Base-by-base conservation (phyloP, 2,797 vertebrate genomes). In the Gallinago stenura region DNA sequence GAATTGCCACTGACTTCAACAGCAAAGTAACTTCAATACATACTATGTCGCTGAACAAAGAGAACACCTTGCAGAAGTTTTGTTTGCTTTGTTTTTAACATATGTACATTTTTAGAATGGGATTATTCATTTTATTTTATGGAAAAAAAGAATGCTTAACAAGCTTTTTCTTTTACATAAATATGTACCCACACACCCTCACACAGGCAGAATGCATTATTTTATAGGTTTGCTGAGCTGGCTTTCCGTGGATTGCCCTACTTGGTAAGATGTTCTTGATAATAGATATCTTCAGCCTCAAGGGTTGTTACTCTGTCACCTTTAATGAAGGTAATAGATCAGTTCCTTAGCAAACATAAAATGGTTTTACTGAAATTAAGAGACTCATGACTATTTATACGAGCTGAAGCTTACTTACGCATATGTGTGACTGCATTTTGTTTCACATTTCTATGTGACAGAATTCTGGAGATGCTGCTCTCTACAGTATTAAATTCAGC, bases 311-410 rank as follows among this genome's bases (percentile, higher is more conserved):
- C 26, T 57, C 24, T 90, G 57, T 68, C 64, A 46, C 31, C 30
- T 92, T 75, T 95, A 92, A 89, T 96, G 75, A 91, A 46, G 15
- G 7, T 46, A 91, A 82, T 18, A 81, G 82, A 77, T 68, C 78
- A 22, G 28, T 80, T 96, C 57, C 25, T 85, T 53, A 69, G 41
- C 37, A 89, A 77, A 87, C 15, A 18, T 51, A 76, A 94, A 91
- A 66, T 19, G 6, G 26, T 70, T 91, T 92, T 57, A 54, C 26
- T 0, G 1, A 93, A 94, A 85, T 93, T 85, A 91, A 83, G 62
- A 91, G 30, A 28, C 35, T 62, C 13, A 3, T 30, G 8, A 31
- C 31, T 84, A 7, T 70, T 85, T 89, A 68, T 73, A 58, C 11
- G 41, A 77, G 10, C 25, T 65, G 60, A 75, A 87, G 37, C 26